A percentile compares a stretch with the other conserved stretches of the same genome.
These are phyloP conservation scores for Bufo gargarizans DNA, from an alignment of 2,113 vertebrate genomes.

Conservation along the genomic window DNA sequence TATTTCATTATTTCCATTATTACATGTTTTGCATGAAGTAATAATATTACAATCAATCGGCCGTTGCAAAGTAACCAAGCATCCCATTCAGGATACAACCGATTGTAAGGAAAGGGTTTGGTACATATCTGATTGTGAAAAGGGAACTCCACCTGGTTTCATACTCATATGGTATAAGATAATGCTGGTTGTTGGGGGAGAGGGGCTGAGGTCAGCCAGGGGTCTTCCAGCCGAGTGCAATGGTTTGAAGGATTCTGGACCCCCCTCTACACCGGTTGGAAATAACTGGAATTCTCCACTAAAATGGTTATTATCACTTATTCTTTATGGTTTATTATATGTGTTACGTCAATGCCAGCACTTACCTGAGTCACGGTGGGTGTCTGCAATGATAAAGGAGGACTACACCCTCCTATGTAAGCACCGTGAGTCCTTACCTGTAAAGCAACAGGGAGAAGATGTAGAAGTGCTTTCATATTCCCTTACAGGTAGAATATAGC, in stretches of 20 bases:
- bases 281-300: background rate
- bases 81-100: background rate
- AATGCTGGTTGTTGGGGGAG: background rate
- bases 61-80: background rate
- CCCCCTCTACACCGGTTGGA: background rate
- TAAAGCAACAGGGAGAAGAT: background rate
- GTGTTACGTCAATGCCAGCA: background rate
- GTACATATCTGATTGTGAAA: background rate
- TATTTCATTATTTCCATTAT: too few species aligned
- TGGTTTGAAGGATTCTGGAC: background rate
- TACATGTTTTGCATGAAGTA: too few species aligned
- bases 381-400: background rate
- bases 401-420: background rate
- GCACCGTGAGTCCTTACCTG: background rate
- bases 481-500: too few species aligned
- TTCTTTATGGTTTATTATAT: background rate
- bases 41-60: background rate
- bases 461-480: too few species aligned
- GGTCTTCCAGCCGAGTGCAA: too few species aligned
- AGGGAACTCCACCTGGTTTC: background rate
- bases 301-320: background rate
- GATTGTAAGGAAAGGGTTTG: background rate
- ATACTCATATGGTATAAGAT: background rate
- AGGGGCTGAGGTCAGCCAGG: background rate
- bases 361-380: background rate